phyloP scores from a whole-genome alignment of 2,888 invertebrate species.

The Aphidius colemani region DNA sequence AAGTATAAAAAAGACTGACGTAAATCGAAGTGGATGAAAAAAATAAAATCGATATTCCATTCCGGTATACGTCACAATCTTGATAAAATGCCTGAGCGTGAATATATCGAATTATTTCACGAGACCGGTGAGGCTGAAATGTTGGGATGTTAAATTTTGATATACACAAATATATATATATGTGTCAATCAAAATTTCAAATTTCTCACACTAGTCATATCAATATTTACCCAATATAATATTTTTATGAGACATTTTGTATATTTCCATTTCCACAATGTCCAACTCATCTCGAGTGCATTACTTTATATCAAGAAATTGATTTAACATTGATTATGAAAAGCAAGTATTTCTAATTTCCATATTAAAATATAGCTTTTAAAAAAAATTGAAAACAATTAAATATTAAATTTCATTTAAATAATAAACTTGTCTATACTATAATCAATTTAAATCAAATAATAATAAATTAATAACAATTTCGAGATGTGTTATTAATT shows the following conservation, averaged over 20 bases:
- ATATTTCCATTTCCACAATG: constrained; percentile 18
- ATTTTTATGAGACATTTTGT: constrained; percentile 20
- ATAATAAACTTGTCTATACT: too few species aligned
- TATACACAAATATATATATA: neutral
- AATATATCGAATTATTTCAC: too few species aligned
- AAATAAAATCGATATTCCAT: constrained; percentile 22
- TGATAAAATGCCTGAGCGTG: too few species aligned
- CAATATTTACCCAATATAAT: constrained; percentile 12
- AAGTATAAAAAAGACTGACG: neutral
- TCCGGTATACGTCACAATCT: constrained; percentile 3
- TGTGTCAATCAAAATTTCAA: constrained; percentile 21
- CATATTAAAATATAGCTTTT: neutral
- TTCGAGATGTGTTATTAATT: constrained; percentile 37
- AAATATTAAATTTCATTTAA: neutral
- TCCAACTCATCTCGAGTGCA: constrained; percentile 2
- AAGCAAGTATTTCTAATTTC: neutral
- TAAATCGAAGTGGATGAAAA: constrained; percentile 3
- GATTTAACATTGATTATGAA: too few species aligned
- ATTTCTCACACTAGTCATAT: neutral
- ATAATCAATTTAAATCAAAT: neutral
- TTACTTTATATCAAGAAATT: neutral
- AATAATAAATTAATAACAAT: constrained; percentile 3
- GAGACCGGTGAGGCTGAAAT: too few species aligned
- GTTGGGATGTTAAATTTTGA: neutral
- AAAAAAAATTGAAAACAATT: constrained; percentile 12